These are phyloP conservation scores for Tetramorium simillimum DNA, from an alignment of 1,140 invertebrate genomes.

Conservation along the genomic window DNA sequence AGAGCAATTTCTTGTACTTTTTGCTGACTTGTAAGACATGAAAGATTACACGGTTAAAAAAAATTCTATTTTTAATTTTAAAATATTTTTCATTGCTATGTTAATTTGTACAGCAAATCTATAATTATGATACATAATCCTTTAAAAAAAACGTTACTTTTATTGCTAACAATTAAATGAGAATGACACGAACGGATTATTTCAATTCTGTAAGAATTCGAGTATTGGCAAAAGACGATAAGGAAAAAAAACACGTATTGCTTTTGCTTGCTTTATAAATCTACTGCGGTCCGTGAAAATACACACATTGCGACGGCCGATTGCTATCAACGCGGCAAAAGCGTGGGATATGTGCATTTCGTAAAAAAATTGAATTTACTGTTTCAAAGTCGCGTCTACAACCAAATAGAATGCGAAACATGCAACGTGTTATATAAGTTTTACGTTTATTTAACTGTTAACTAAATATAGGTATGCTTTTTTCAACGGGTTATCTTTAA, in stretches of 20 bases:
- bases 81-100: background rate
- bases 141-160: background rate
- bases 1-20: background rate
- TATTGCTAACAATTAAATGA: background rate
- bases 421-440: background rate
- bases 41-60: background rate
- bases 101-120: background rate
- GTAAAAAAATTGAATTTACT: background rate
- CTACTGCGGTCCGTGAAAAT: background rate
- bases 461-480: background rate
- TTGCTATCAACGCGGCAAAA: background rate
- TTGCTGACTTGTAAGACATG: background rate
- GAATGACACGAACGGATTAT: background rate
- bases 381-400: background rate
- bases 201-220: background rate
- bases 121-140: too few species aligned
- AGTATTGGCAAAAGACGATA: background rate
- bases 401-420: background rate
- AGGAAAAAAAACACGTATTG: background rate
- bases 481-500: background rate
- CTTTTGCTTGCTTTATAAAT: background rate
- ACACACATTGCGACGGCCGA: background rate
- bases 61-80: background rate
- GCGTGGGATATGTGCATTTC: background rate
- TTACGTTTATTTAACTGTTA: background rate